phyloP scores from a whole-genome alignment of 2,113 vertebrate species.

The Orientallactaga bullata region DNA sequence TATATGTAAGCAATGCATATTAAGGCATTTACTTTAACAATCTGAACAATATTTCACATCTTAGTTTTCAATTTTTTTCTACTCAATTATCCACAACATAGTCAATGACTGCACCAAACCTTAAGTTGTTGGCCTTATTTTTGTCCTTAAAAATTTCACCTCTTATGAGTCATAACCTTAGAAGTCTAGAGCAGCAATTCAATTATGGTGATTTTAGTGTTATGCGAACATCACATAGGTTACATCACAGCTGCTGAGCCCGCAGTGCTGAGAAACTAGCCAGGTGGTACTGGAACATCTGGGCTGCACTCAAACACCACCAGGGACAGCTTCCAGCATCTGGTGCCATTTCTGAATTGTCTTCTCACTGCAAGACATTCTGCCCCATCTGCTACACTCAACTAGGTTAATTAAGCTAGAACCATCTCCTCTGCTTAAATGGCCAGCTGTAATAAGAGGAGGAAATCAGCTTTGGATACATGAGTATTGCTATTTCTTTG shows the following conservation, averaged over 20 bases:
- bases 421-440: slow-evolving; percentile 88
- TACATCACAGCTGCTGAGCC: slow-evolving; percentile 91
- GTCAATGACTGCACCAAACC: slow-evolving; percentile 66
- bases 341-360: slow-evolving; percentile 92
- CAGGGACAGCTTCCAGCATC: slow-evolving; percentile 93
- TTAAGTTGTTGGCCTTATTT: slow-evolving; percentile 76
- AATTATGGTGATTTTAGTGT: slow-evolving; percentile 88
- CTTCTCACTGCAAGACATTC: slow-evolving; percentile 90
- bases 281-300: slow-evolving; percentile 95
- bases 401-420: slow-evolving; percentile 91
- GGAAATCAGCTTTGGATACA: slow-evolving; percentile 84
- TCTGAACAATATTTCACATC: slow-evolving; percentile 46
- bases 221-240: slow-evolving; percentile 87
- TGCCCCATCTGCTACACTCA: slow-evolving; percentile 96
- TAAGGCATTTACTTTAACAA: slow-evolving; percentile 59
- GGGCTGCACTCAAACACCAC: slow-evolving; percentile 93
- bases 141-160: slow-evolving; percentile 87
- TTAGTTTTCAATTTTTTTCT: slow-evolving; percentile 35
- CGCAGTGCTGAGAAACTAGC: slow-evolving; percentile 90
- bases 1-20: slow-evolving; percentile 16
- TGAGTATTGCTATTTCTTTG: slow-evolving; percentile 86
- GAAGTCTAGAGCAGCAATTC: slow-evolving; percentile 82
- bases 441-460: slow-evolving; percentile 88
- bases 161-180: slow-evolving; percentile 81
- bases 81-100: slow-evolving; percentile 55